These are phyloP conservation scores for Vicugna pacos DNA, from an alignment of 2,113 vertebrate genomes.

Conservation along the genomic window DNA sequence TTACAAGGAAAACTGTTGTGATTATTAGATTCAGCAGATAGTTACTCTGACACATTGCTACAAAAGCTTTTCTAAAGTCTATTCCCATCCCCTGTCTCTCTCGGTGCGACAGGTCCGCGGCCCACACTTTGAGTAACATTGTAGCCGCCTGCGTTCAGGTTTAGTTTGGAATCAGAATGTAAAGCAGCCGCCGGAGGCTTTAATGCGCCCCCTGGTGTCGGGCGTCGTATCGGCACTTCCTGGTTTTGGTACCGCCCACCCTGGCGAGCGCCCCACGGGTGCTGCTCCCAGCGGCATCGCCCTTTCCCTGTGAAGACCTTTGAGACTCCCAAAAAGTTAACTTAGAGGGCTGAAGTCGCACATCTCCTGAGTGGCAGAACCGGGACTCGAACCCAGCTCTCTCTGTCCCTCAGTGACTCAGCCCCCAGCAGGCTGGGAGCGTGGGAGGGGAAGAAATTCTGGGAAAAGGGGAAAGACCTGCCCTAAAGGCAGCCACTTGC, in stretches of 20 bases:
- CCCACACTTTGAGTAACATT: neutral
- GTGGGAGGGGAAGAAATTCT: neutral
- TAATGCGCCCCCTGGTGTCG: neutral
- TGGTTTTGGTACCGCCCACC: rapidly evolving
- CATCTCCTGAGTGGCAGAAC: neutral
- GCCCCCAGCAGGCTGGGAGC: no score
- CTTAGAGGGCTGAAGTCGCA: neutral
- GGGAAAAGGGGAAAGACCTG: neutral
- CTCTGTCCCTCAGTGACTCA: neutral
- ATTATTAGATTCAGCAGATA: neutral
- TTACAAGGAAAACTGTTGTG: neutral
- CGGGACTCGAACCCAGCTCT: neutral
- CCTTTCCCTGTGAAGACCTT: neutral
- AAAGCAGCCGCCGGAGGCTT: neutral
- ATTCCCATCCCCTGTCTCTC: neutral
- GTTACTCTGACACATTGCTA: neutral
- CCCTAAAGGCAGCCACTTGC: neutral
- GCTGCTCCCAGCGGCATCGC: rapidly evolving
- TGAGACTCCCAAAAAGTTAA: neutral
- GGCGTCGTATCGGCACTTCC: rapidly evolving
- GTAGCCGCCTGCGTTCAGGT: neutral
- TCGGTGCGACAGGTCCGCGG: rapidly evolving
- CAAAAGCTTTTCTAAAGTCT: neutral
- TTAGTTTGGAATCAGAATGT: neutral
- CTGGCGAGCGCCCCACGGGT: rapidly evolving